phyloP scores from a whole-genome alignment of 1,140 invertebrate genomes.

The Battus philenor region DNA sequence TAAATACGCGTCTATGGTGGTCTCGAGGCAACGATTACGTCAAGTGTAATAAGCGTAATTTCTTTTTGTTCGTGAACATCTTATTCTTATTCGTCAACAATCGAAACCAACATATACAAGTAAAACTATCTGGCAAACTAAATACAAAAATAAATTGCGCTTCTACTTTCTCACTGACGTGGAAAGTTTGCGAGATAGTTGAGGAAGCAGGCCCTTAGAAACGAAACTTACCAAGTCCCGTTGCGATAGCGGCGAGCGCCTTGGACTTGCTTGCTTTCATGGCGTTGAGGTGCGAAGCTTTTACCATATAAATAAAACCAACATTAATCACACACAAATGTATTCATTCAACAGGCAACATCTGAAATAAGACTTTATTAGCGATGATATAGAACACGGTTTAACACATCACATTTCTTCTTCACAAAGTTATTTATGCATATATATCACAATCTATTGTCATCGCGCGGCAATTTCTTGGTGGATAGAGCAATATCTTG shows the following conservation, averaged over 20 bases:
- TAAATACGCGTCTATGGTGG: constrained; percentile 38
- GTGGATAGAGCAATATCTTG: constrained; percentile 47
- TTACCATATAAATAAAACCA: constrained; percentile 77
- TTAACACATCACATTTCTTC: constrained; percentile 47
- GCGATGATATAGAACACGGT: constrained; percentile 43
- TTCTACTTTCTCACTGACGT: neutral
- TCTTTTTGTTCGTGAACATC: neutral
- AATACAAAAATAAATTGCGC: neutral
- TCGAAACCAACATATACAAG: constrained; percentile 38
- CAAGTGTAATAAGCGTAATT: neutral
- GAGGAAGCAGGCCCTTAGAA: constrained; percentile 22
- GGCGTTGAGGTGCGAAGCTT: constrained; percentile 74
- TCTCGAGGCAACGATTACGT: constrained; percentile 1
- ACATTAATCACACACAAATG: constrained; percentile 71
- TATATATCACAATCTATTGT: constrained; percentile 26
- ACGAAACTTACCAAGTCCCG: constrained; percentile 67
- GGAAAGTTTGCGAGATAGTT: constrained; percentile 33
- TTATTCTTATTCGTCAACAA: neutral
- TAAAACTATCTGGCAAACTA: constrained; percentile 41
- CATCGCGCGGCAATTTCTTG: constrained; percentile 43
- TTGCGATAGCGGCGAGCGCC: constrained; percentile 74
- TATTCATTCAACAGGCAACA: constrained; percentile 59
- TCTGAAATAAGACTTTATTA: constrained; percentile 74
- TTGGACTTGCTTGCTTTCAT: constrained; percentile 74
- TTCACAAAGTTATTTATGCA: neutral